Evolutionary conservation across 2,888 invertebrate species (phyloP).

Genomic region (Patella depressa): DNA sequence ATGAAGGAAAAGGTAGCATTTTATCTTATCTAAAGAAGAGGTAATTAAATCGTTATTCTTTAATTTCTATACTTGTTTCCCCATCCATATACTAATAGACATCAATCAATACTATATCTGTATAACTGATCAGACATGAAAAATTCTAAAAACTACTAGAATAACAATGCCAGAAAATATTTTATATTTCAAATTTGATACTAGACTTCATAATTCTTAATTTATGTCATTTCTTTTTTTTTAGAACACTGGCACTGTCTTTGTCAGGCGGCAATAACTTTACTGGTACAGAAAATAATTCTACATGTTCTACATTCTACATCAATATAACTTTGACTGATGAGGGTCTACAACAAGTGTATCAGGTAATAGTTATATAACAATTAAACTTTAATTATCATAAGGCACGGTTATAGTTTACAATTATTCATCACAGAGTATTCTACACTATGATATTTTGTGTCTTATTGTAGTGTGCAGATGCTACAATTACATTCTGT

Average conservation of each 20-base stretch:
- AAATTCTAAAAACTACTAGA: background rate
- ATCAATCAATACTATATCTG: too few relatives aligned
- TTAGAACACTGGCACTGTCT: slow-evolving; percentile 62
- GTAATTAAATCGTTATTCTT: slow-evolving; percentile 40
- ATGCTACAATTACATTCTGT: too few relatives aligned
- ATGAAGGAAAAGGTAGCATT: slow-evolving; percentile 80
- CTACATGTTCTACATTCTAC: slow-evolving; percentile 83
- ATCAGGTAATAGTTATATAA: slow-evolving; percentile 73
- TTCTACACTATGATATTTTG: too few relatives aligned
- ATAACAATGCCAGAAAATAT: background rate
- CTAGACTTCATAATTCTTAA: background rate
- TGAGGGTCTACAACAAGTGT: slow-evolving; percentile 80
- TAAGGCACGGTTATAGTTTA: too few relatives aligned
- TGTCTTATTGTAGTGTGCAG: too few relatives aligned
- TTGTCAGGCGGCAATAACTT: slow-evolving; percentile 66
- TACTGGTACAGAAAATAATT: slow-evolving; percentile 84
- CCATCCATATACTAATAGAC: too few relatives aligned
- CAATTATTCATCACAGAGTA: too few relatives aligned
- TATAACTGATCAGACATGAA: too few relatives aligned
- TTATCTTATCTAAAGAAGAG: slow-evolving; percentile 61
- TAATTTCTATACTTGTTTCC: too few relatives aligned
- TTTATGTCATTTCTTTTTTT: slow-evolving; percentile 5
- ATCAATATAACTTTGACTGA: slow-evolving; percentile 84
- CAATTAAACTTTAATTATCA: too few relatives aligned
- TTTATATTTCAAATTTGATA: slow-evolving; percentile 2